Percentiles rank a stretch among this genome's conserved stretches.
Evolutionary conservation across 2,888 invertebrate genomes (phyloP).

Genomic region (Escarpia spicata): DNA sequence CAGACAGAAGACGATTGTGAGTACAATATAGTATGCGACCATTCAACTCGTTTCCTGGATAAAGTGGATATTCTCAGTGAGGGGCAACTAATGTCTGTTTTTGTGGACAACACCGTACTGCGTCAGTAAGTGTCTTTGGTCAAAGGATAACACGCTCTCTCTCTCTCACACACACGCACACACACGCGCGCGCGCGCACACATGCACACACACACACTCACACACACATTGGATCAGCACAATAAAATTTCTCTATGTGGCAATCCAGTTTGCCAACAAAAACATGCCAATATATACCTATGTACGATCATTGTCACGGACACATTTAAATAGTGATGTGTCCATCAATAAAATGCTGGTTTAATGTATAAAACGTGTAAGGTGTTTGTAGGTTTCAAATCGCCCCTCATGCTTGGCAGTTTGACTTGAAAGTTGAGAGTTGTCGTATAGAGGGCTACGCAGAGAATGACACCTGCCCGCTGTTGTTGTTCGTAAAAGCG

Average conservation of each 20-base stretch:
- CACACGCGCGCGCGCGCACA: too few species aligned
- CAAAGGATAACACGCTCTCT: neutral
- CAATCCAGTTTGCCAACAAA: too few species aligned
- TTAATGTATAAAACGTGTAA: neutral
- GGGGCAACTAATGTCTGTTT: neutral
- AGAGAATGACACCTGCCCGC: neutral
- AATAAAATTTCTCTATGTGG: too few species aligned
- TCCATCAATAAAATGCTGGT: too few species aligned
- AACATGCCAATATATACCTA: too few species aligned
- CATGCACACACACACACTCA: too few species aligned
- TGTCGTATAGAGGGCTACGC: neutral
- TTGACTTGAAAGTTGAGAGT: neutral
- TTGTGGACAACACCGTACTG: neutral
- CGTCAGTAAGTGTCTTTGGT: neutral
- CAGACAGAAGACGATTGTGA: neutral
- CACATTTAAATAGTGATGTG: too few species aligned
- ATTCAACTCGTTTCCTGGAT: neutral
- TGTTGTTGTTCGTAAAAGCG: neutral
- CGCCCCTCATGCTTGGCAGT: neutral
- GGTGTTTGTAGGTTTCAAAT: neutral
- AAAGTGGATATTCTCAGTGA: neutral
- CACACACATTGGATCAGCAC: too few species aligned
- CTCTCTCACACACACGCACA: too few species aligned
- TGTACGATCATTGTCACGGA: too few species aligned
- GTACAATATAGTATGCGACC: neutral